These are phyloP conservation scores for Pteruthius melanotis DNA, from an alignment of 2,113 vertebrate species.

Conservation along the genomic window DNA sequence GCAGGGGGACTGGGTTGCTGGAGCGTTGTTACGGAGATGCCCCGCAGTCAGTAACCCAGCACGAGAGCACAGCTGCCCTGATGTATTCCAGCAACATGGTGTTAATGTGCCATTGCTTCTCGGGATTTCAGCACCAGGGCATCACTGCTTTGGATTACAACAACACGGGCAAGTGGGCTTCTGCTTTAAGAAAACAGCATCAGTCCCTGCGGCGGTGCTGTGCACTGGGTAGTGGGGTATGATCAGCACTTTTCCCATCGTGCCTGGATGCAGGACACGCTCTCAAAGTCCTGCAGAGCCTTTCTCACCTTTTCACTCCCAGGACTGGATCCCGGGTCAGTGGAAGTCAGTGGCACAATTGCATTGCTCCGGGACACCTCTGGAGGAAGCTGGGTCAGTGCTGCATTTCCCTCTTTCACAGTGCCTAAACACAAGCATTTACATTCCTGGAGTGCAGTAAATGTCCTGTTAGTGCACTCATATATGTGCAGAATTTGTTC, in stretches of 20 bases:
- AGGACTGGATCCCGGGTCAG: not conserved
- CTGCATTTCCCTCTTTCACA: not conserved
- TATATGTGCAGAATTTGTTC: not conserved
- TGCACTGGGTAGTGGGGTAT: not conserved
- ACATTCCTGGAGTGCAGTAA: not conserved
- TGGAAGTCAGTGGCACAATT: not conserved
- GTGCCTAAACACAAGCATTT: not conserved
- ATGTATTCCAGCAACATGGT: not conserved
- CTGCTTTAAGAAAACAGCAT: not conserved
- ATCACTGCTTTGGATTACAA: not conserved
- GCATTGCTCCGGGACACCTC: not conserved
- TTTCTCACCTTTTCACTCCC: not conserved
- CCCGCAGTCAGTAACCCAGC: not conserved
- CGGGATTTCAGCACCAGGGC: conserved; percentile 37
- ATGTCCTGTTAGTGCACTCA: not conserved
- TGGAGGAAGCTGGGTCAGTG: not conserved
- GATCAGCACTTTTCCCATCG: not conserved
- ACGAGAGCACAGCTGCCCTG: not conserved
- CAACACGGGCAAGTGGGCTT: not conserved
- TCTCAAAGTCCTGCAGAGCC: not conserved
- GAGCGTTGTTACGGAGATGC: not conserved
- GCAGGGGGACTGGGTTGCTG: conserved; percentile 2
- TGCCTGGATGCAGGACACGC: not conserved
- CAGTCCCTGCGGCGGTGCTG: not conserved
- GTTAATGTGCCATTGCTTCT: conserved; percentile 44